Percentiles rank a stretch among this genome's conserved stretches.
These are phyloP conservation scores for Zonitis immaculata DNA, from an alignment of 2,888 invertebrate genomes.

Conservation along the genomic window DNA sequence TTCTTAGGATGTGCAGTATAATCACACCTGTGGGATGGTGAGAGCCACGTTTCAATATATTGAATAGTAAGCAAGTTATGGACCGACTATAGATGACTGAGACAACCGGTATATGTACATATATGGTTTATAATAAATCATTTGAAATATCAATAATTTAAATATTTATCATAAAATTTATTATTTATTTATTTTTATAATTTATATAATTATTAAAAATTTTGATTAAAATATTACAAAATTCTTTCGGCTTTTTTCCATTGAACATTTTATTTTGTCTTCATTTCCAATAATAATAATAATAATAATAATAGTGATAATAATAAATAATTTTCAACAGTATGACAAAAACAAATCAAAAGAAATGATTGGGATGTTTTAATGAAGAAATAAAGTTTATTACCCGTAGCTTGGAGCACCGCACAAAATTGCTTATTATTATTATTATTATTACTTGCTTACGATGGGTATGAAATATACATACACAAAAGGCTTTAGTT, in stretches of 20 bases:
- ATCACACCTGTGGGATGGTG: no score
- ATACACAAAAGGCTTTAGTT: constrained; percentile 7
- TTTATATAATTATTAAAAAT: no score
- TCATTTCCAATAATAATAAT: not conserved
- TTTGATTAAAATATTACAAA: not conserved
- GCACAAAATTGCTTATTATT: constrained; percentile 26
- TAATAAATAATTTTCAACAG: not conserved
- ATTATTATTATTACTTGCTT: constrained; percentile 24
- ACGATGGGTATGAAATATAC: constrained; percentile 13
- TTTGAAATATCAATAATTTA: no score
- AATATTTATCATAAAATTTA: no score
- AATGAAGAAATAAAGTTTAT: constrained; percentile 32
- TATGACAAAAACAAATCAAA: constrained; percentile 20
- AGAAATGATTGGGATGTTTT: constrained; percentile 15
- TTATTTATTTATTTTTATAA: no score
- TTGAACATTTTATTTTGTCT: no score
- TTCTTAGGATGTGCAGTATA: no score
- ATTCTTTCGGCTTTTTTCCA: not conserved
- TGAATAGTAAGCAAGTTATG: no score
- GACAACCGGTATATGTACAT: no score
- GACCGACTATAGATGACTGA: no score
- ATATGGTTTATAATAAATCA: no score
- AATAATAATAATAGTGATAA: not conserved
- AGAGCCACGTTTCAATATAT: no score
- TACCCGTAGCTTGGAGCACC: constrained; percentile 21